Evolutionary conservation across 2,888 invertebrate genomes (phyloP), one percentile per base, ranked within the genome.

Genomic region (Mermis nigrescens): DNA sequence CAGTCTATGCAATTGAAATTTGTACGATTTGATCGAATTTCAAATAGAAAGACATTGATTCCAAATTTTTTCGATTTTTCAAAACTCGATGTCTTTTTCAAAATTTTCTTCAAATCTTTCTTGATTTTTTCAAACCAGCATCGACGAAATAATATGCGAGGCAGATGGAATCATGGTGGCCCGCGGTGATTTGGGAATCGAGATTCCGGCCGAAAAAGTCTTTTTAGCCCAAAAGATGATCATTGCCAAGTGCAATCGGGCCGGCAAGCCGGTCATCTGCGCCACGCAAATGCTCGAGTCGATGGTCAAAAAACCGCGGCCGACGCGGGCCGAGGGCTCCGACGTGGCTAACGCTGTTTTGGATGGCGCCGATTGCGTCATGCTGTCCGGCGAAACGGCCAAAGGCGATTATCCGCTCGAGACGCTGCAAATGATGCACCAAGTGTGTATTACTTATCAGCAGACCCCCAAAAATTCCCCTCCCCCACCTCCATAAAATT

Each of bases 161-260:
- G 84, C 91, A 0, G 95, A 99, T 74, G 98, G 94, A 67, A 88
- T 99, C 62, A 92, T 99, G 91, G 91, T 94, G 0, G 95, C 95
- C 27, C 83, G 95, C 65, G 95, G 94, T 68, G 94, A 95, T 75
- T 80, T 98, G 63, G 94, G 94, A 67, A 94, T 94, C 72, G 95
- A 98, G 77, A 92, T 98, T 67, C 92, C 94, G 1, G 84, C 92
- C 48, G 92, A 98, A 74, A 91, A 76, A 85, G 67, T 92, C 38
- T 94, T 94, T 79, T 79, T 95, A 48, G 94, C 94, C 0, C 95
- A 98, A 75, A 95, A 98, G 77, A 85, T 89, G 68, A 91, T 98
- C 82, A 94, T 95, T 72, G 84, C 91, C n/a, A 82, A 85, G 65
- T 95, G 95, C 77, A 98, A 95, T 77, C 83, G 83, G 3, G 83